Evolutionary conservation across 2,888 invertebrate species (phyloP).

Genomic region (Caenorhabditis zanzibari): DNA sequence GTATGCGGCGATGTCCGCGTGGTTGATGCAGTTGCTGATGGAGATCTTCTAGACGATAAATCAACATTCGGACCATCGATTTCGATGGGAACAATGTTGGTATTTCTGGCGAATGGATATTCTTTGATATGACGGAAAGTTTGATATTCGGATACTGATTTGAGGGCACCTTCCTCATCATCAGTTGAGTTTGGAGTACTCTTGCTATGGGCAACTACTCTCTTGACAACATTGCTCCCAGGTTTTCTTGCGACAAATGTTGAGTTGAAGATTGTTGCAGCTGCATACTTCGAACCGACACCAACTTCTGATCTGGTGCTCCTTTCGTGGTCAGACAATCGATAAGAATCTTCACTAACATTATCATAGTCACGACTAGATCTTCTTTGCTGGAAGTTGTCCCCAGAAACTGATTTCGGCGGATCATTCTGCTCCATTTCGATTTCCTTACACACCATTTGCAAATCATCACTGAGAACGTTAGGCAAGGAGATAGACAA

Average conservation of each 20-base stretch:
- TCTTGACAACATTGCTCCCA: constrained; percentile 80
- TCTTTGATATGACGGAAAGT: constrained; percentile 69
- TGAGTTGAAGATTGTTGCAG: constrained; percentile 69
- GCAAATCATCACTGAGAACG: constrained; percentile 79
- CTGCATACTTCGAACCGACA: constrained; percentile 63
- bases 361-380: constrained; percentile 76
- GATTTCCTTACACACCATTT: constrained; percentile 74
- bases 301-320: constrained; percentile 68
- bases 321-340: constrained; percentile 77
- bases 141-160: constrained; percentile 66
- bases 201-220: constrained; percentile 74
- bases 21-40: constrained; percentile 22
- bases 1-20: constrained; percentile 30
- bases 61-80: constrained; percentile 80
- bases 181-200: constrained; percentile 72
- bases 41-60: constrained; percentile 51
- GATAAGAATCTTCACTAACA: constrained; percentile 81
- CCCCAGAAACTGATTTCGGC: constrained; percentile 79
- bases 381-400: constrained; percentile 78
- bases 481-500: constrained; percentile 82
- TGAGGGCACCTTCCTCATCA: constrained; percentile 68
- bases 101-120: constrained; percentile 66
- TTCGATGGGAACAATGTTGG: constrained; percentile 77
- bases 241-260: constrained; percentile 81
- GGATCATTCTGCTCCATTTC: constrained; percentile 68